These are phyloP conservation scores for Lophotis ruficrista DNA, from an alignment of 2,113 vertebrate genomes.

Conservation along the genomic window DNA sequence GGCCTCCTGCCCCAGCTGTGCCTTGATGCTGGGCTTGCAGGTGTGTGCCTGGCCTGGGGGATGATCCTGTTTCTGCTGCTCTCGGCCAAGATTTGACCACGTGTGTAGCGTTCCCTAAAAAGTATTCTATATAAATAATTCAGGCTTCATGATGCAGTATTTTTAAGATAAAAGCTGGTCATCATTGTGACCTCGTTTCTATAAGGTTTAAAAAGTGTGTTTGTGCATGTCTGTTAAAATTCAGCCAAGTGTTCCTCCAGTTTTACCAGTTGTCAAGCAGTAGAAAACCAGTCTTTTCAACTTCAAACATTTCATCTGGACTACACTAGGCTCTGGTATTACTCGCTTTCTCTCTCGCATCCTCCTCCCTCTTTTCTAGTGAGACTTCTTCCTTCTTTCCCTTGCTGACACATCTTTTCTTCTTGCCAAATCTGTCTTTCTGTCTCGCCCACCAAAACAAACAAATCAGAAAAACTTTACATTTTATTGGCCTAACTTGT, in stretches of 20 bases:
- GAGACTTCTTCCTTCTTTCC: neutral
- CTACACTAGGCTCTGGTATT: neutral
- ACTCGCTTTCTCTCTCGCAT: neutral
- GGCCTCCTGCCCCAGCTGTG: accelerated
- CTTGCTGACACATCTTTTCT: neutral
- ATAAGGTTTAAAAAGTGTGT: neutral
- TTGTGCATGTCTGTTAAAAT: neutral
- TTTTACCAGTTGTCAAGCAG: neutral
- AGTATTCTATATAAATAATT: neutral
- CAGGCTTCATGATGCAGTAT: accelerated
- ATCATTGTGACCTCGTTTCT: neutral
- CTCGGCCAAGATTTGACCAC: neutral
- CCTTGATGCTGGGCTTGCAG: neutral
- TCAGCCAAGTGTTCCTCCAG: neutral
- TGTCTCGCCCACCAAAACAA: neutral
- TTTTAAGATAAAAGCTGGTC: neutral
- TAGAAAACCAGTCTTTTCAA: neutral
- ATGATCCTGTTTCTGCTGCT: accelerated
- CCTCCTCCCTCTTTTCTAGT: neutral
- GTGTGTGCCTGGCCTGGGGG: neutral
- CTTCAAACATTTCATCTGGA: neutral
- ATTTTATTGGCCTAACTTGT: neutral
- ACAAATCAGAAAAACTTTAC: neutral
- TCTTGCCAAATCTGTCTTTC: neutral
- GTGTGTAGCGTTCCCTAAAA: accelerated